Evolutionary conservation across 2,797 vertebrate genomes (phyloP), one percentile per base, ranked within the genome.

Genomic region (Siniperca scherzeri): DNA sequence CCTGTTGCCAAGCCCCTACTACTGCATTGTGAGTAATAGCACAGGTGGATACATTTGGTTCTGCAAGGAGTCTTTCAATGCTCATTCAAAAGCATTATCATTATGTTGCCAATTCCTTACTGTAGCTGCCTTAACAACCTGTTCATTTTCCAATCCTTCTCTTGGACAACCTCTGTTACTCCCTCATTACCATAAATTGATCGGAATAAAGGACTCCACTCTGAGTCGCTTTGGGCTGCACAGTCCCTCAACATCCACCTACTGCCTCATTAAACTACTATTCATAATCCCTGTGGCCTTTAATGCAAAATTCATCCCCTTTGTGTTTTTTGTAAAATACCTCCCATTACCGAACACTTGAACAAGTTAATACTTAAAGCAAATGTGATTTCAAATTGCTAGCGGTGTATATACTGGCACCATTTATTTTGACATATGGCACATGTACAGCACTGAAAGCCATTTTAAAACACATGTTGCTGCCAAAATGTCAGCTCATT

Each of bases 121-220:
- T 77, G 79, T 81, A 82, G 77, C 83, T 74, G 71, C 76, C 76
- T 78, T 81, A 81, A 86, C 81, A 77, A 78, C 80, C 81, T 84
- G 78, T 87, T 89, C 70, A 88, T 88, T 86, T 88, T 78, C 25
- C 73, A 79, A 57, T 87, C 46, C 61, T 78, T 89, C 68, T 85
- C 77, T 70, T 93, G 73, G 74, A 89, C 77, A 80, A 85, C 79
- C 83, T 82, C 79, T 48, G 82, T 78, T 79, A 78, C 82, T 86
- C 64, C 67, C 81, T 93, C 86, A 94, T 94, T 94, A 93, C 74
- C 90, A 90, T 90, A 76, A 91, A 94, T 94, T 82, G 93, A 93
- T 95, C 82, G 48, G 74, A 87, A 90, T 84, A 89, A 92, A 92
- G 79, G 87, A 90, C 87, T 89, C 56, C 14, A 59, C 83, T 81